Percentiles rank a stretch among this genome's conserved stretches.
phyloP scores from a whole-genome alignment of 2,888 invertebrate genomes.

The Dasypogon diadema region DNA sequence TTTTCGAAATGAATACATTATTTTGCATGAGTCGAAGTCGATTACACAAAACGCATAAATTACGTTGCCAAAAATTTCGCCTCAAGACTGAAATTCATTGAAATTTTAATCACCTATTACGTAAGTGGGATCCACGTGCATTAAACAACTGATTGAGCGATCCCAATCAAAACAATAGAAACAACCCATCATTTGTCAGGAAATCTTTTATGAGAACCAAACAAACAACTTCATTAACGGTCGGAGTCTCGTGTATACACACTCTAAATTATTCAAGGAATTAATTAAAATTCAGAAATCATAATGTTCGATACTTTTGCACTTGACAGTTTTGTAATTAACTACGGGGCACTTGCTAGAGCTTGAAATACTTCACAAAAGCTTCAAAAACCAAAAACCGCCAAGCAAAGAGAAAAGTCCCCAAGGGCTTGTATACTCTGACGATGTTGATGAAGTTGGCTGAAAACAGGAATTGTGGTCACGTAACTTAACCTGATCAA shows the following conservation, averaged over 20 bases:
- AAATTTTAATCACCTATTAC: no score
- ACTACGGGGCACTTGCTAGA: conserved; percentile 61
- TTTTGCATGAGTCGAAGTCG: no score
- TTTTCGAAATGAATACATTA: no score
- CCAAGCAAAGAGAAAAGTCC: conserved; percentile 3
- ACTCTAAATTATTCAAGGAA: conserved; percentile 36
- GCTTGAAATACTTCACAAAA: not conserved
- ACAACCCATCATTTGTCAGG: conserved; percentile 30
- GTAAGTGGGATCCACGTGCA: no score
- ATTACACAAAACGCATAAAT: no score
- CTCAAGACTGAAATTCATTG: no score
- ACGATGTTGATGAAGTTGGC: conserved; percentile 1
- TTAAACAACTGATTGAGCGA: conserved; percentile 1
- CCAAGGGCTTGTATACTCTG: not conserved
- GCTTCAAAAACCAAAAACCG: conserved; percentile 8
- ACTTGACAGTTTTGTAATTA: conserved; percentile 69
- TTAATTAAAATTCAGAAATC: conserved; percentile 50
- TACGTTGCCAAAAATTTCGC: no score
- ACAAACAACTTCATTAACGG: conserved; percentile 44
- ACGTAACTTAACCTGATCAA: not conserved
- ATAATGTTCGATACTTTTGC: conserved; percentile 62
- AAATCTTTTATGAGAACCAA: conserved; percentile 9
- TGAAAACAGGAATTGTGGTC: not conserved
- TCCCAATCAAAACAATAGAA: conserved; percentile 22
- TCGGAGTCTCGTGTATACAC: conserved; percentile 7